Base-by-base conservation (phyloP, 1,140 invertebrate species). In the Augochlora pura region DNA sequence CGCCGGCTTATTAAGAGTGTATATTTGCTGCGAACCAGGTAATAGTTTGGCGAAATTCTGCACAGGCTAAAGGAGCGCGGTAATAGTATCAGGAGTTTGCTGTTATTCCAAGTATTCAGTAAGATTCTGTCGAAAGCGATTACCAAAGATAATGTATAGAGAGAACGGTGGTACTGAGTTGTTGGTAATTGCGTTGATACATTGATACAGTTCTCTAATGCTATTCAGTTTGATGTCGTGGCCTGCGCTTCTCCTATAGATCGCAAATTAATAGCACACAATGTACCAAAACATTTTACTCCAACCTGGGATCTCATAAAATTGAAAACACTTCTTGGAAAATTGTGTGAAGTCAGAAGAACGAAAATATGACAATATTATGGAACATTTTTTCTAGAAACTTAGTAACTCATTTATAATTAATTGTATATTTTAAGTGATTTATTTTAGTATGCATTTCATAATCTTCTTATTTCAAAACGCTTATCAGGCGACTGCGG, bases 161-260 rank as follows among this genome's bases (percentile, higher is more conserved):
- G 64, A 75, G 57, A 65, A 67, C 69, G 67, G 71, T 23, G 25
- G 38, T 68, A 59, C 32, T 57, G 39, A 59, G 42, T 25, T 52
- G 66, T 87, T 88, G 80, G 88, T 90, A 91, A 91, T 91, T 91
- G 88, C 86, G 86, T 87, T 82, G 81, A 86, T 27, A 63, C 83
- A 83, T 85, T 81, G 81, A 84, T 84, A 85, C 79, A 82, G 65
- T 83, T 77, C 65, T 23, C n/a, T 25, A 65, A 25, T 46, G 1
- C n/a, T 4, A 46, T 71, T 68, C n/a, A 27, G 74, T 70, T 63
- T 38, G 8, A 38, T 38, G 27, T 21, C 21, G 2, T 21, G 27
- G 18, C 16, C 23, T 62, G 9, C 23, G 8, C 23, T 16, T 5
- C 32, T 63, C 32, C 2, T 7, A 38, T 16, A 8, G n/a, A 9